phyloP scores from a whole-genome alignment of 2,113 vertebrate genomes.

The Myodes glareolus region DNA sequence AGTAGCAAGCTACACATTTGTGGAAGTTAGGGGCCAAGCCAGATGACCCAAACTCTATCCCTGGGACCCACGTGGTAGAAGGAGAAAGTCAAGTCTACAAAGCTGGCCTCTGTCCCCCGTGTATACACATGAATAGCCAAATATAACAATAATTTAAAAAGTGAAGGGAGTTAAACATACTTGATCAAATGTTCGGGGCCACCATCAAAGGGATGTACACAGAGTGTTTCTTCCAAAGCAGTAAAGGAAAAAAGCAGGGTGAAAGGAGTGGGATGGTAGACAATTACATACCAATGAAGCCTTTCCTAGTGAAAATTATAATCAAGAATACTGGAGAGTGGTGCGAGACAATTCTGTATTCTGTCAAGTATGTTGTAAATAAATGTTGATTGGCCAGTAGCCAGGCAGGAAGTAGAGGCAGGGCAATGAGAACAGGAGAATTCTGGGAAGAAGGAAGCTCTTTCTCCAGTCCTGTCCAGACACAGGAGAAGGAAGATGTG shows the following conservation, averaged over 20 bases:
- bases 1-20: background rate
- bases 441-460: too few relatives aligned
- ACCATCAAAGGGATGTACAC: background rate
- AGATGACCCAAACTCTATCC: background rate
- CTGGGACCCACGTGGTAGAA: background rate
- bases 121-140: background rate
- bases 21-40: background rate
- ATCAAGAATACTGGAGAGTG: background rate
- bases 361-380: too few relatives aligned
- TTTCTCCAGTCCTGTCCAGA: too few relatives aligned
- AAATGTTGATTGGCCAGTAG: too few relatives aligned
- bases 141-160: too few relatives aligned
- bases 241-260: background rate
- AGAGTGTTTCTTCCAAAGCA: slow-evolving; percentile 3
- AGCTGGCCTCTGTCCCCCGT: background rate
- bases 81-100: background rate
- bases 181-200: background rate
- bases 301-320: background rate
- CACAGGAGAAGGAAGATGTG: too few relatives aligned
- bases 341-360: too few relatives aligned
- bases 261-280: background rate
- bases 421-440: too few relatives aligned
- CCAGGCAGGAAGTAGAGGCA: too few relatives aligned
- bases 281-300: slow-evolving; percentile 3
- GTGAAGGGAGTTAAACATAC: background rate